Evolutionary conservation across 1,140 invertebrate genomes (phyloP).

Genomic region (Drosophila cardini): DNA sequence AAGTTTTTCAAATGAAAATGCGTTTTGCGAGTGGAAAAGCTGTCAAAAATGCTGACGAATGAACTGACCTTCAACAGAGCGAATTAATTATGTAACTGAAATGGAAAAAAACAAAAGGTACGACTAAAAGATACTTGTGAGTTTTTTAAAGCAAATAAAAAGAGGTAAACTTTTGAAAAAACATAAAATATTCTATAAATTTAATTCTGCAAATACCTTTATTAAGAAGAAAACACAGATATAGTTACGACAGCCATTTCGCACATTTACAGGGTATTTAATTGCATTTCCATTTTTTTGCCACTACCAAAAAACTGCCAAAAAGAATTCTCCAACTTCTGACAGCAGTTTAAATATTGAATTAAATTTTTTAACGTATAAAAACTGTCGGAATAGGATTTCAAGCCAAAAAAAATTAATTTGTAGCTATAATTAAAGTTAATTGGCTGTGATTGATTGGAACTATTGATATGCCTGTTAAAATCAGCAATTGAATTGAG

Average conservation of each 20-base stretch:
- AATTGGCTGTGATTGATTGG: not conserved
- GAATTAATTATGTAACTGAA: not conserved
- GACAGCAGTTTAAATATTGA: not conserved
- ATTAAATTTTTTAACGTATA: not conserved
- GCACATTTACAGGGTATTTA: not conserved
- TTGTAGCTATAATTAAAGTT: not conserved
- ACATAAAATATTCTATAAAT: too few relatives aligned
- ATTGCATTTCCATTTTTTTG: not conserved
- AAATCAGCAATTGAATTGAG: not conserved
- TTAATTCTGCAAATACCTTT: too few relatives aligned
- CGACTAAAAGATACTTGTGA: not conserved
- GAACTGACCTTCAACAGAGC: constrained; percentile 10
- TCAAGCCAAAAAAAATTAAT: not conserved
- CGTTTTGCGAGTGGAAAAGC: not conserved
- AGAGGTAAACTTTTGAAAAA: too few relatives aligned
- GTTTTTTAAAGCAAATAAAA: too few relatives aligned
- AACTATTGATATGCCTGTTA: not conserved
- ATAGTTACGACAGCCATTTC: not conserved
- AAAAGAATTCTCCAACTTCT: too few relatives aligned
- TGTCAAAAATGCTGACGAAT: constrained; percentile 9
- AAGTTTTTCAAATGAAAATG: not conserved
- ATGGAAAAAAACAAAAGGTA: not conserved
- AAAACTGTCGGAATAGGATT: not conserved
- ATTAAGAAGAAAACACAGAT: too few relatives aligned
- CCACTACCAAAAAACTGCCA: too few relatives aligned